Conservation (phyloP, 2,797 vertebrate genomes). For the Eremophila alpestris region DNA sequence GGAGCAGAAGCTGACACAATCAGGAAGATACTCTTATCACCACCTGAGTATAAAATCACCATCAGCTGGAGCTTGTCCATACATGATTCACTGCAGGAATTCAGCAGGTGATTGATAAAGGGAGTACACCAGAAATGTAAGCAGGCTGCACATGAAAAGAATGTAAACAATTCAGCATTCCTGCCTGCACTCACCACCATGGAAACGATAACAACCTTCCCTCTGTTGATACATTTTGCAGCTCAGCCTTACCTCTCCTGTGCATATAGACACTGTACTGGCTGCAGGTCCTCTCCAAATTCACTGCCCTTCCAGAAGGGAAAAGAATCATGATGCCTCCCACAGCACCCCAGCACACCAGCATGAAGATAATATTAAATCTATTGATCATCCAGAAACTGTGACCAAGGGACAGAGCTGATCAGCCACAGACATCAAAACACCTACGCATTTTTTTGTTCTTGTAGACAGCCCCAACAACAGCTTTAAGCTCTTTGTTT, state of each 20-base stretch:
- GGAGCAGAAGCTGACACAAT: background rate
- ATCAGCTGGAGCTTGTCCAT: background rate
- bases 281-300: background rate
- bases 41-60: background rate
- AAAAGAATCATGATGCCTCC: background rate
- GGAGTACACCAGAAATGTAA: slow-evolving; percentile 13
- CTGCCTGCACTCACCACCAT: background rate
- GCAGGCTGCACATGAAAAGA: slow-evolving; percentile 2
- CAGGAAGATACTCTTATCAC: slow-evolving; percentile 35
- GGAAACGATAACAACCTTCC: background rate
- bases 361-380: background rate
- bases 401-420: background rate
- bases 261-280: background rate
- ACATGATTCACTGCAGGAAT: slow-evolving; percentile 30
- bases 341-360: too few species aligned
- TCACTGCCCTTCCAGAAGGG: background rate
- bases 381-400: background rate
- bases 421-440: background rate
- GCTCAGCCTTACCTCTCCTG: background rate
- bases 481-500: background rate
- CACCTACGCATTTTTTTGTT: background rate
- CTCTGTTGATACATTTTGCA: slow-evolving; percentile 7
- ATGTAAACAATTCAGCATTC: slow-evolving; percentile 52
- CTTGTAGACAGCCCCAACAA: background rate
- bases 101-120: slow-evolving; percentile 36